These are phyloP conservation scores for Cyclina sinensis DNA, from an alignment of 1,140 invertebrate genomes.

Conservation along the genomic window DNA sequence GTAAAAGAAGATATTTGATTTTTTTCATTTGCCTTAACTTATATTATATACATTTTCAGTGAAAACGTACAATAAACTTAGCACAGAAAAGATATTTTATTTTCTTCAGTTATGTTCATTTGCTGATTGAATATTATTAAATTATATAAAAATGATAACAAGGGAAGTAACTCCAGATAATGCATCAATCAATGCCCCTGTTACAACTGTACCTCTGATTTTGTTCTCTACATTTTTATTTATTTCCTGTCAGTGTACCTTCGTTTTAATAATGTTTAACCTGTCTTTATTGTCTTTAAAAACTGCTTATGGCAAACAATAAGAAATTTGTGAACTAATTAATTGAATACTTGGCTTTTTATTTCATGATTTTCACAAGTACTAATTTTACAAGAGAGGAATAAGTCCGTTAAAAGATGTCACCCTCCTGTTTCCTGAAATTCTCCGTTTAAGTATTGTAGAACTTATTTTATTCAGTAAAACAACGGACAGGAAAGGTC, in stretches of 20 bases:
- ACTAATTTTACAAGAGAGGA: not conserved
- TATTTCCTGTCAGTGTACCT: conserved; percentile 34
- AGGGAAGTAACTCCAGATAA: too few species aligned
- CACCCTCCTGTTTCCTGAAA: not conserved
- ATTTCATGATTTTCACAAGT: conserved; percentile 1
- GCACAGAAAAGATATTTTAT: too few species aligned
- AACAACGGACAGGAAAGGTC: not conserved
- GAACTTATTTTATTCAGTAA: not conserved
- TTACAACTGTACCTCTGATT: conserved; percentile 12
- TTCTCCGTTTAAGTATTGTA: not conserved
- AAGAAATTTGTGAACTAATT: not conserved
- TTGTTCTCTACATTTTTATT: conserved; percentile 2
- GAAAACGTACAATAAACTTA: not conserved
- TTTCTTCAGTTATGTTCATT: not conserved
- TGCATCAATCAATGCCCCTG: too few species aligned
- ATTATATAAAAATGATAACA: too few species aligned
- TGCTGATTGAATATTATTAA: not conserved
- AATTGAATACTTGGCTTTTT: not conserved
- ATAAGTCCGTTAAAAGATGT: conserved; percentile 3
- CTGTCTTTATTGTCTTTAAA: conserved; percentile 16
- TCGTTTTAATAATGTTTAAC: conserved; percentile 1
- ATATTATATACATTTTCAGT: too few species aligned
- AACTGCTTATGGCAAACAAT: conserved; percentile 25
- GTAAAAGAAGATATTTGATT: too few species aligned
- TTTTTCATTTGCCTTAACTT: too few species aligned